Conservation (phyloP, 2,797 vertebrate species). For the Sebastes dallii region DNA sequence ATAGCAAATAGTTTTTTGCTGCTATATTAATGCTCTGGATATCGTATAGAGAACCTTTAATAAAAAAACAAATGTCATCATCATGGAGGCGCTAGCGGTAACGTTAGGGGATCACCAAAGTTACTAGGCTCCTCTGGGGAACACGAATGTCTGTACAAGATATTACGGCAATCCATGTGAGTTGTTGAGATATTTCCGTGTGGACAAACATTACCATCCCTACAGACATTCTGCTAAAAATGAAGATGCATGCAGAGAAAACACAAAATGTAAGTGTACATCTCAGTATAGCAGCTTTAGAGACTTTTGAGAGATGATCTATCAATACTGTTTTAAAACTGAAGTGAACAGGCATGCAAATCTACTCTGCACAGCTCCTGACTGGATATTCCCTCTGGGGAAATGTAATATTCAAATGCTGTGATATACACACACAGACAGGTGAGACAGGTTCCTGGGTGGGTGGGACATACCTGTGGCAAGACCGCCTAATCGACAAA, state of each 20-base stretch:
- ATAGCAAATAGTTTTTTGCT: too few relatives aligned
- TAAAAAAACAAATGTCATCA: too few relatives aligned
- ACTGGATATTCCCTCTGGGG: not conserved
- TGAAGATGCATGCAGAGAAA: not conserved
- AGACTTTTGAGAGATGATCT: not conserved
- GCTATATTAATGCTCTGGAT: too few relatives aligned
- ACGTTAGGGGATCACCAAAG: too few relatives aligned
- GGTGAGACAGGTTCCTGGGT: constrained; percentile 18
- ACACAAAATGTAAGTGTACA: not conserved
- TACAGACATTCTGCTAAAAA: too few relatives aligned
- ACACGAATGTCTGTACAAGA: too few relatives aligned
- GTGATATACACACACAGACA: not conserved
- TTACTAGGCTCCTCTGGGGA: too few relatives aligned
- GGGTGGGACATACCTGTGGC: constrained; percentile 65
- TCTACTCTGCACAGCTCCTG: not conserved
- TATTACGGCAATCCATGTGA: too few relatives aligned
- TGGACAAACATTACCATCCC: too few relatives aligned
- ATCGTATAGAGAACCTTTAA: too few relatives aligned
- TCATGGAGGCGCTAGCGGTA: too few relatives aligned
- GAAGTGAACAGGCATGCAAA: not conserved
- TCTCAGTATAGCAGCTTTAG: not conserved
- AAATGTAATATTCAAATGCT: not conserved
- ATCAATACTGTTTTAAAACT: not conserved
- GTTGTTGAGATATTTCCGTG: too few relatives aligned
- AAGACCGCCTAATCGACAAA: constrained; percentile 35